Evolutionary conservation across 2,113 vertebrate genomes (phyloP), one percentile per base, ranked within the genome.

Genomic region (Mormoops blainvillei): DNA sequence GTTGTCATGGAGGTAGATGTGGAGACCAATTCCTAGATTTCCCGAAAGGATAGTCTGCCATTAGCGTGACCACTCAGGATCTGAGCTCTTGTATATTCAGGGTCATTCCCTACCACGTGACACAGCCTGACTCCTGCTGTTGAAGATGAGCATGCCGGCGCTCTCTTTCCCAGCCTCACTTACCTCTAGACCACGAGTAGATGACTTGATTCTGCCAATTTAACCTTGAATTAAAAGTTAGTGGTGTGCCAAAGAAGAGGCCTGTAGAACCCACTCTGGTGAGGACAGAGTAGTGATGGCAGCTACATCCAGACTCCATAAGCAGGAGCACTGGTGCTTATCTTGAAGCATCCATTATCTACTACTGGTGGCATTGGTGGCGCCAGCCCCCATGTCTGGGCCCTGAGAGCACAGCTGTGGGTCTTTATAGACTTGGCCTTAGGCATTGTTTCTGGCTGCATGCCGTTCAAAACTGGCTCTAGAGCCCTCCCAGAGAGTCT

Each of bases 371-470:
- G 38, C 2, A 0, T 13, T 5, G 63, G 28, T 8, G 18, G n/a
- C 24, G 41, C 28, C 24, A 24, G 33, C 16, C 22, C 54, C 36
- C 1, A 13, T 3, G 31, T 61, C 43, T 54, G 33, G 45, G 15
- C 48, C 31, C 20, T 0, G 3, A 1, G 5, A 4, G 2, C 3
- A 36, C 15, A 24, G 14, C 76, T 36, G 0, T 28, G 24, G 43
- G 15, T 45, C 61, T 68, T 74, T n/a, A 45, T 43, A 84, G 67
- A 10, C 15, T 6, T 28, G 54, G 38, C 41, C 22, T 41, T 73
- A 28, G 74, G 10, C n/a, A 20, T 63, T 82, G 68, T 18, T 93
- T 86, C 48, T 43, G 76, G 20, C 18, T 67, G 24, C 11, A 36
- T 19, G 6, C 73, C 58, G 43, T 91, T 61, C 26, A 24, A 33